A percentile compares a stretch with the other conserved stretches of the same genome.
Conservation (phyloP, 2,113 vertebrate species). For the Leptosomus discolor region DNA sequence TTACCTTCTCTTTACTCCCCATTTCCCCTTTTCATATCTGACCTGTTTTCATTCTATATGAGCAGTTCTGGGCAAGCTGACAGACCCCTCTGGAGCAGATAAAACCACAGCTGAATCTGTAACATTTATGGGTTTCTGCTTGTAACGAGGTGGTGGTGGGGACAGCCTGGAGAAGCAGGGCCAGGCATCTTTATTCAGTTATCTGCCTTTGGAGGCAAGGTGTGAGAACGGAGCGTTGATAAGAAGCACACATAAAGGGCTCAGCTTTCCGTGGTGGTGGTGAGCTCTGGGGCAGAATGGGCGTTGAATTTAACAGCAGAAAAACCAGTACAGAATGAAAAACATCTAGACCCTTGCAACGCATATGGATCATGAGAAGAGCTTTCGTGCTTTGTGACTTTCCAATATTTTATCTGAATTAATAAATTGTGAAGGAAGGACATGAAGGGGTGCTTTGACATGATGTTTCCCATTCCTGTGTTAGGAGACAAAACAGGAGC, state of each 20-base stretch:
- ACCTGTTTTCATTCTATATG: neutral
- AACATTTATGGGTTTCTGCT: neutral
- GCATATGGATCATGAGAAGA: neutral
- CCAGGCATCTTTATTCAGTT: neutral
- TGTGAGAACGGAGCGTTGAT: neutral
- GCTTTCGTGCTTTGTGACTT: neutral
- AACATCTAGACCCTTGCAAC: neutral
- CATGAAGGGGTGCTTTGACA: neutral
- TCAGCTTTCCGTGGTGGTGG: neutral
- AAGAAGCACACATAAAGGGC: neutral
- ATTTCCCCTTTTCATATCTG: neutral
- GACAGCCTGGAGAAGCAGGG: neutral
- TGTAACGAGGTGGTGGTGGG: neutral
- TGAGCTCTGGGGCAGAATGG: neutral
- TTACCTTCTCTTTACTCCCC: neutral
- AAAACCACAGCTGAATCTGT: neutral
- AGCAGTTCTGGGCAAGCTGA: neutral
- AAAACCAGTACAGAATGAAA: neutral
- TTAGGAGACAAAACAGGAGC: neutral
- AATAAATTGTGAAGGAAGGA: neutral
- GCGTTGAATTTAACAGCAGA: neutral
- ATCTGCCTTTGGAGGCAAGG: neutral
- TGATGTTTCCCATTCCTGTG: neutral
- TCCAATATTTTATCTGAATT: neutral
- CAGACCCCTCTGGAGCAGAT: neutral